Evolutionary conservation across 1,140 invertebrate species (phyloP).

Genomic region (Drosophila auraria): DNA sequence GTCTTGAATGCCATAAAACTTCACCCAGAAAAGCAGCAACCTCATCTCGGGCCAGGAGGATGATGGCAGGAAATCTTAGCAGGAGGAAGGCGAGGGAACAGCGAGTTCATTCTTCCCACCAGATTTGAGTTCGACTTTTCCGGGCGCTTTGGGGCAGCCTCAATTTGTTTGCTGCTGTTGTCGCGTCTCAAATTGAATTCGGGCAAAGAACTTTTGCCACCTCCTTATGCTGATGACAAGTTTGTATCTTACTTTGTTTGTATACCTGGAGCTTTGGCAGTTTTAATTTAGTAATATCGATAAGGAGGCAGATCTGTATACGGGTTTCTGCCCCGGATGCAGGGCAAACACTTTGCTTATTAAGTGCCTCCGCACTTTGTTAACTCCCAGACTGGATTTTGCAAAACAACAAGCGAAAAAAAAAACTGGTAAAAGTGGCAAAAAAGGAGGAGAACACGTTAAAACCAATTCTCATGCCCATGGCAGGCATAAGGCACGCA

Average conservation of each 20-base stretch:
- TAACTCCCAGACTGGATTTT: constrained; percentile 39
- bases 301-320: constrained; percentile 13
- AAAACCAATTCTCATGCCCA: constrained; percentile 54
- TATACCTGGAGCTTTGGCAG: constrained; percentile 11
- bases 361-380: constrained; percentile 66
- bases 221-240: constrained; percentile 46
- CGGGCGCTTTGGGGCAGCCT: constrained; percentile 40
- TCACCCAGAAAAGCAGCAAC: constrained; percentile 38
- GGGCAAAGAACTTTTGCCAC: constrained; percentile 38
- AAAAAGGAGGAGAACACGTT: constrained; percentile 24
- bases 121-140: constrained; percentile 40
- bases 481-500: constrained; percentile 66
- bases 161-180: constrained; percentile 51
- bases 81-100: not conserved
- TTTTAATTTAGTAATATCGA: constrained; percentile 51
- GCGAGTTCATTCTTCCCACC: constrained; percentile 23
- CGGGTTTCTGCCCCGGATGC: constrained; percentile 14
- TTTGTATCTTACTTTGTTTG: constrained; percentile 36
- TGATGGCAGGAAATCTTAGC: not conserved
- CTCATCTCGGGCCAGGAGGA: constrained; percentile 31
- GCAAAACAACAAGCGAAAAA: constrained; percentile 10
- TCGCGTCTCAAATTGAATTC: constrained; percentile 66
- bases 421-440: constrained; percentile 16
- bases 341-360: constrained; percentile 59
- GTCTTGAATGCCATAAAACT: constrained; percentile 45